Conservation (phyloP, 2,797 vertebrate genomes). For the Miichthys miiuy region DNA sequence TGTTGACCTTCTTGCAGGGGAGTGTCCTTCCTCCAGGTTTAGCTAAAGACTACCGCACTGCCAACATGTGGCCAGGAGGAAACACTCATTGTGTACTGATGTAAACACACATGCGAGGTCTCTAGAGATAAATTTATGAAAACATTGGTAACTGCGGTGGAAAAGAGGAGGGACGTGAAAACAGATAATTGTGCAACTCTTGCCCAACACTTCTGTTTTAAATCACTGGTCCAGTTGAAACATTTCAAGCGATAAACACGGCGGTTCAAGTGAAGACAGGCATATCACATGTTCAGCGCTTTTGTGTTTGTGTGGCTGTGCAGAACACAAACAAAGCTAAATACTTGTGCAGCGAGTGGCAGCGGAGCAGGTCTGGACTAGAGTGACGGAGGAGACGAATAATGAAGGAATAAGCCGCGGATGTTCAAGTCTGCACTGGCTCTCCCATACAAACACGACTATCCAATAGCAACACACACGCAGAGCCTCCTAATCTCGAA, state of each 20-base stretch:
- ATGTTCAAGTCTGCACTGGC: constrained; percentile 81
- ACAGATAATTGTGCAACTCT: constrained; percentile 53
- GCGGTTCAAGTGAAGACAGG: constrained; percentile 39
- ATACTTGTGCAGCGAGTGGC: constrained; percentile 40
- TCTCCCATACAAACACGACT: constrained; percentile 41
- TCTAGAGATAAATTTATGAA: constrained; percentile 15
- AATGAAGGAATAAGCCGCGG: constrained; percentile 52
- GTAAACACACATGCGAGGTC: constrained; percentile 43
- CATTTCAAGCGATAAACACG: constrained; percentile 21
- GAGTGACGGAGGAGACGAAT: constrained; percentile 42
- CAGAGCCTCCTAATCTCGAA: constrained; percentile 17
- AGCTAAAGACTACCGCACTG: constrained; percentile 9
- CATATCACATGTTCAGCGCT: constrained; percentile 17
- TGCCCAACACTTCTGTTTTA: constrained; percentile 53
- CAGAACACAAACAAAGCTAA: constrained; percentile 61
- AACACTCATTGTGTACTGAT: constrained; percentile 44
- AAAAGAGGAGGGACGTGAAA: constrained; percentile 25
- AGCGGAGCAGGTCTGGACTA: constrained; percentile 67
- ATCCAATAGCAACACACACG: constrained; percentile 30
- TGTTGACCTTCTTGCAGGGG: constrained; percentile 61
- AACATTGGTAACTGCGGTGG: background rate
- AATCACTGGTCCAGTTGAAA: constrained; percentile 29
- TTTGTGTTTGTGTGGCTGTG: constrained; percentile 40
- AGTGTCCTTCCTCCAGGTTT: constrained; percentile 55
- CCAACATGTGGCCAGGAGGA: constrained; percentile 52